A percentile compares a stretch with the other conserved stretches of the same genome.
phyloP scores from a whole-genome alignment of 1,140 invertebrate genomes.

The Sinonovacula constricta region DNA sequence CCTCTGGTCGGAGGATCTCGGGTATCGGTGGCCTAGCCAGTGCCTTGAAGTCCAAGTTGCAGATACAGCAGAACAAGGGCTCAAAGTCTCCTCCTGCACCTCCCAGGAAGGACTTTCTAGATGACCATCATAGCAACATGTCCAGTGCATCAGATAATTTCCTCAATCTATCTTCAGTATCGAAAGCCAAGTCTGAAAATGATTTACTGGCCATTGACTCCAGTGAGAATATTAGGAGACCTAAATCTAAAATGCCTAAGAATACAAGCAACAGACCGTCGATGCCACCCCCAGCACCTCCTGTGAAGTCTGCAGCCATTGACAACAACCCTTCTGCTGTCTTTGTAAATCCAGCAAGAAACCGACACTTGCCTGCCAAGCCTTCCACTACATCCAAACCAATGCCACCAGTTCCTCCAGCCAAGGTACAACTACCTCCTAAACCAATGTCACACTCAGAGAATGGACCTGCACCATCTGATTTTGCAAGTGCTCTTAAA shows the following conservation, averaged over 20 bases:
- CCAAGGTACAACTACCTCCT: neutral
- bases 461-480: neutral
- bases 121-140: slow-evolving; percentile 26
- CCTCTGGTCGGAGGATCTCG: too few relatives aligned
- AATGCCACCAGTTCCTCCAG: neutral
- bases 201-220: neutral
- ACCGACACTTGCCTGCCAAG: neutral
- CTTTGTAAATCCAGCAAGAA: neutral
- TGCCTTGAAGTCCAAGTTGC: slow-evolving; percentile 3
- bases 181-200: neutral
- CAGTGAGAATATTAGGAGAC: too few relatives aligned
- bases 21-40: slow-evolving; percentile 18
- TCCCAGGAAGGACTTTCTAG: slow-evolving; percentile 47
- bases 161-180: neutral
- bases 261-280: neutral
- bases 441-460: neutral
- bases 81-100: slow-evolving; percentile 27
- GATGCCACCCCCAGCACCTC: neutral
- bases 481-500: slow-evolving; percentile 5
- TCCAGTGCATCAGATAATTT: neutral
- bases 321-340: slow-evolving; percentile 7
- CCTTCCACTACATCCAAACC: slow-evolving; percentile 22
- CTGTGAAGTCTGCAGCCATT: neutral
- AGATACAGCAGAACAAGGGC: neutral
- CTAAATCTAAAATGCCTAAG: too few relatives aligned